Evolutionary conservation across 2,113 vertebrate species (phyloP).

Genomic region (Myodes glareolus): DNA sequence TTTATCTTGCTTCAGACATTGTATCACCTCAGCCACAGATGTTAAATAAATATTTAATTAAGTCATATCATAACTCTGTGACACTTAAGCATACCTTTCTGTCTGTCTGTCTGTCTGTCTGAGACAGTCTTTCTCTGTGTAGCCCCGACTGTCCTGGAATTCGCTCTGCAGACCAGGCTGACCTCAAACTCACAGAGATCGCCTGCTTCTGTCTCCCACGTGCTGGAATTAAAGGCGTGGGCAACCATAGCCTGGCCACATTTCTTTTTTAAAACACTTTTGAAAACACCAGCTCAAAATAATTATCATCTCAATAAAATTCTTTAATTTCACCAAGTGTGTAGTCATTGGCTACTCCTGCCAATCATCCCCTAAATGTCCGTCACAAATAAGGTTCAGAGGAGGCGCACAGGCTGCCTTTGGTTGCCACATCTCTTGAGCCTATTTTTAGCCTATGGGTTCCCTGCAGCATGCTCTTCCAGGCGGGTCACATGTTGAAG

Average conservation of each 20-base stretch:
- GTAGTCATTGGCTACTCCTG: not conserved
- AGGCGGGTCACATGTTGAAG: not conserved
- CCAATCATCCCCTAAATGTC: not conserved
- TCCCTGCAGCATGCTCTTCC: not conserved
- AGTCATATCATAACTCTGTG: not conserved
- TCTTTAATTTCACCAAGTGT: conserved; percentile 16
- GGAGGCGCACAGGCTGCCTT: not conserved
- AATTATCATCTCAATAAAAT: conserved; percentile 6
- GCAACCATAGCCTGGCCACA: no score
- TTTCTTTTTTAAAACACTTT: not conserved
- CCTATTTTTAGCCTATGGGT: not conserved
- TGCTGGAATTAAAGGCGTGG: no score
- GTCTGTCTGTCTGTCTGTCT: no score
- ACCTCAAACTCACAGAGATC: no score
- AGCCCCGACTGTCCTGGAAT: no score
- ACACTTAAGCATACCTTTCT: not conserved
- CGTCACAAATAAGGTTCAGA: not conserved
- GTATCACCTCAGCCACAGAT: not conserved
- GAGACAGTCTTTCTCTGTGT: no score
- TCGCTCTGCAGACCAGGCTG: no score
- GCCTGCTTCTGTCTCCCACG: no score
- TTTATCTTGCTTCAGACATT: not conserved
- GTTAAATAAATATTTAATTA: not conserved
- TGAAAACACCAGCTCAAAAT: not conserved
- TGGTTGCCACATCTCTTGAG: not conserved